Base-by-base conservation (phyloP, 2,888 invertebrate genomes). In the Anarsia innoxiella region DNA sequence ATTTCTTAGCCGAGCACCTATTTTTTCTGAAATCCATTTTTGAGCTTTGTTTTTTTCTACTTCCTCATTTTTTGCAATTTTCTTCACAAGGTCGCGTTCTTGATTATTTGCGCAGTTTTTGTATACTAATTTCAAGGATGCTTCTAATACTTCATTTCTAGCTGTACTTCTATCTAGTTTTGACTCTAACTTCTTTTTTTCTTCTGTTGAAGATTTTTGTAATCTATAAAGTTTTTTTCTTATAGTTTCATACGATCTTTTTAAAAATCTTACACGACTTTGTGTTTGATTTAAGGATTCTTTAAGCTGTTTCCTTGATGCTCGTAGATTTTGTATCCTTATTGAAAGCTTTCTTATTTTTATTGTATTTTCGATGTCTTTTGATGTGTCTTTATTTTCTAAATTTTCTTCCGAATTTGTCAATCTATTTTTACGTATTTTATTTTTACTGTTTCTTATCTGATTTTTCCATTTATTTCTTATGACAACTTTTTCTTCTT, bases 61-160 rank as follows among this genome's bases (percentile, higher is more conserved):
- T 13, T 16, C 14, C 14, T 33, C 25, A 33, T 33, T 33, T 11
- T 33, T 12, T 12, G 33, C 33, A 23, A 33, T 11, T 16, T 11
- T 33, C 16, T 33, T 33, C 16, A 33, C 16, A 9, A 33, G 6
- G 12, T 33, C 25, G 12, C 23, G 14, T 13, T 33, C 33, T 33
- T 33, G 12, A 33, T 33, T 33, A 23, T 33, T 32, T 32, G 1
- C 10, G 10, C 32, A 32, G 12, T 32, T 32, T 32, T 23, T 32
- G 32, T 32, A 32, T 1, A 16, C 16, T 23, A 23, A 32, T 23
- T 32, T 32, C n/a, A 25, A 25, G n/a, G 25, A 25, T 25, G 25
- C 25, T 25, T 25, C 25, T 10, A 25, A 25, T 8, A 25, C 10
- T 25, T 25, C 25, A n/a, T 25, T 25, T 32, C 23, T 32, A 2